Conservation (phyloP, 2,888 invertebrate species). For the Ptychoptera contaminata region DNA sequence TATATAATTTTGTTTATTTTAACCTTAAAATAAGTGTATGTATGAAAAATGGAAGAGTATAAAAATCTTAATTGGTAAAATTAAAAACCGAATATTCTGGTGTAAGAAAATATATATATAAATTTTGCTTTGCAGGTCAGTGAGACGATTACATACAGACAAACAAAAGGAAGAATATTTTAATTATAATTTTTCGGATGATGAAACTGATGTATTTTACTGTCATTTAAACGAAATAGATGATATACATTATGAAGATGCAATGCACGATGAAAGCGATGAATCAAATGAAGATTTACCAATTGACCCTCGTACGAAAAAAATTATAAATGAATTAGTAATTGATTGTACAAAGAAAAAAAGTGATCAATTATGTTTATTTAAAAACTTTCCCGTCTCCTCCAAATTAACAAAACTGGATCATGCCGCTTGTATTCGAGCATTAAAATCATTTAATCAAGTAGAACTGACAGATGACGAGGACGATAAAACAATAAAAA, state of each 20-base stretch:
- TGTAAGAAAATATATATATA: neutral
- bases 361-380: neutral
- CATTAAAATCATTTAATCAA: neutral
- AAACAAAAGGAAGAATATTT: neutral
- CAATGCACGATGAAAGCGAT: neutral
- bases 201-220: constrained; percentile 3
- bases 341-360: neutral
- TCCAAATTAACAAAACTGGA: neutral
- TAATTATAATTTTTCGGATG: neutral
- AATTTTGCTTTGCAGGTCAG: neutral
- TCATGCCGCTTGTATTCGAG: neutral
- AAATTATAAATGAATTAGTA: neutral
- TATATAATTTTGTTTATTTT: too few species aligned
- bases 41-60: neutral
- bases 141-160: neutral
- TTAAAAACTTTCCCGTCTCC: neutral
- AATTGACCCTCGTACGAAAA: neutral
- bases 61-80: constrained; percentile 1
- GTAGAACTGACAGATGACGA: too few species aligned
- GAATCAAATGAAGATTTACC: neutral
- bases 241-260: neutral
- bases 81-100: neutral
- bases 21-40: too few species aligned
- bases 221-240: constrained; percentile 2
- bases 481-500: too few species aligned